Evolutionary conservation across 2,113 vertebrate species (phyloP), one percentile per base, ranked within the genome.

Genomic region (Cervus canadensis): DNA sequence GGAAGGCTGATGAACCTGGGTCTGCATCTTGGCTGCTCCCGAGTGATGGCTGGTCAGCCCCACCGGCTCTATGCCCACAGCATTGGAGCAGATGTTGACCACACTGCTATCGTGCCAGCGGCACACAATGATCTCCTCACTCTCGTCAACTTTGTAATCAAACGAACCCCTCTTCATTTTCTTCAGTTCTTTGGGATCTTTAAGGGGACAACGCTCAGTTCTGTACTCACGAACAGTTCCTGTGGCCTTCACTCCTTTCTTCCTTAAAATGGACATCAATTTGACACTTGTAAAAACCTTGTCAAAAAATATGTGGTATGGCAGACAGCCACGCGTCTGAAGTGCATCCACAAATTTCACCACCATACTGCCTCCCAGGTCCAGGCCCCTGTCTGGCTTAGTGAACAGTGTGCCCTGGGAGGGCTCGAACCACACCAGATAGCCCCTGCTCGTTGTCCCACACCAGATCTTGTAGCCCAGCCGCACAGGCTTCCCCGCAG

Each of bases 341-440:
- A 97, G 97, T 0, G 92, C 97, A 0, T 97, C 94, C 33, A 96
- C 94, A 40, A 97, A 97, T 19, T 82, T 97, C 28, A 97, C 36
- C 15, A 97, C 95, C 95, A 97, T 98, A 19, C 90, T 96, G 52
- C 92, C 93, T 26, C 97, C 96, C 2, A 97, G 40, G 79, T 96
- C 96, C 64, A 97, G 30, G 85, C 94, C 97, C 9, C 85, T n/a
- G 45, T 89, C 87, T 3, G 90, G 94, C 78, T 86, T 96, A 43
- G 95, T 96, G 78, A 95, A 95, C 5, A 97, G n/a, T 0, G 89
- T 93, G 92, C 95, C 95, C 92, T 98, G 98, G 0, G 96, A 97
- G 57, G 96, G 97, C 40, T 96, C 96, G 1, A 97, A 97, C 97
- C 98, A 97, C 36, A 97, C 95, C 67, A 98, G 50, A 16, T 97